Evolutionary conservation across 1,140 invertebrate genomes (phyloP), one percentile per base, ranked within the genome.

Genomic region (Phocides pigmalion): DNA sequence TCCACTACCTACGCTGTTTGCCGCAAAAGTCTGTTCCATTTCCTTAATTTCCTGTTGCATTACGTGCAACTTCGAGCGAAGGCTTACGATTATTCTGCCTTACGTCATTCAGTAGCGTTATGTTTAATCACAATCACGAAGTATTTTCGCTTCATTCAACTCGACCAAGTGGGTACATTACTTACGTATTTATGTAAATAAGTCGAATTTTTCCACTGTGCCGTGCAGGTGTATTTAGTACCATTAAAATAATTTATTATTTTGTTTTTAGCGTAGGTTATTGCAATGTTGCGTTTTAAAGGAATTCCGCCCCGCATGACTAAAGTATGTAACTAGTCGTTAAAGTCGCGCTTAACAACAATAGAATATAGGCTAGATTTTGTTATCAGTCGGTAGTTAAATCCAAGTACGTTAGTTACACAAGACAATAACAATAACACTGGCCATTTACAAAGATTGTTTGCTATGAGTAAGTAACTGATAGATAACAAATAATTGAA

Each of bases 1-100:
- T 54, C 44, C 66, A 35, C 50, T 67, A 64, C 42, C 46, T 68
- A 69, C 71, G 66, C 69, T 76, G 74, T 76, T 73, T n/a, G 17
- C 22, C 12, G 17, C 62, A 39, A 12, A 49, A 61, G 58, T 73
- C 51, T 64, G 47, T 39, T 53, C 25, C 32, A 22, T 53, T 49
- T 54, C 46, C 49, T 63, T 39, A 44, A 65, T 58, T 72, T 72
- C 51, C 62, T 72, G 65, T 62, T 68, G 46, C 53, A 35, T 61
- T 59, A 47, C 42, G 17, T 59, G 9, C 28, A 59, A 17, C 47
- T 47, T 22, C 20, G 17, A 20, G 15, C 41, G 41, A 44, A 59
- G 28, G 25, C 32, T 59, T 46, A 28, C 17, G 41, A 58, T 25
- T 44, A n/a, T n/a, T n/a, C n/a, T n/a, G n/a, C 28, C 42, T 46